phyloP scores from a whole-genome alignment of 2,888 invertebrate species.

The Scaptomyza tumidula region DNA sequence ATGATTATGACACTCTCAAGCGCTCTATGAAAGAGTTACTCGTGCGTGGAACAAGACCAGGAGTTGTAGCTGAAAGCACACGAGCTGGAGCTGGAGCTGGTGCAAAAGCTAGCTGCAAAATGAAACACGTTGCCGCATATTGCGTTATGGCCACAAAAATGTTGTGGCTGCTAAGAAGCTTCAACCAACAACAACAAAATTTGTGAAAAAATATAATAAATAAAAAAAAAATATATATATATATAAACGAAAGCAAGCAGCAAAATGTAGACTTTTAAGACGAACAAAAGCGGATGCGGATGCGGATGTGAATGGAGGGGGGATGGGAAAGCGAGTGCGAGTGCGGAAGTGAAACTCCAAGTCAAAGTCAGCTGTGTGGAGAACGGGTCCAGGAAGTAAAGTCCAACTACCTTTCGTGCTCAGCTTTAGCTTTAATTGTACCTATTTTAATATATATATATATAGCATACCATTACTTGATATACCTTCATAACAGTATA shows the following conservation, averaged over 20 bases:
- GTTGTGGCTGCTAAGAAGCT: constrained; percentile 49
- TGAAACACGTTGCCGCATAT: constrained; percentile 57
- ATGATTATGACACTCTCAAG: constrained; percentile 64
- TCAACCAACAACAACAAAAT: constrained; percentile 13
- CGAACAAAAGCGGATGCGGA: constrained; percentile 53
- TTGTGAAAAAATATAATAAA: constrained; percentile 5
- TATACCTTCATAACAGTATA: constrained; percentile 5
- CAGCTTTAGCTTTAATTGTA: constrained; percentile 20
- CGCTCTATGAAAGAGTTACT: constrained; percentile 36
- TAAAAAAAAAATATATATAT: constrained; percentile 3
- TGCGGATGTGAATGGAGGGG: constrained; percentile 32
- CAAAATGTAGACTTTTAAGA: constrained; percentile 21
- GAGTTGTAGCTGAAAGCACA: neutral
- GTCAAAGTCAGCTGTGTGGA: neutral
- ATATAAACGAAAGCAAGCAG: constrained; percentile 13
- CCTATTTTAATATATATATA: constrained; percentile 24
- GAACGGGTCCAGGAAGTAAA: constrained; percentile 37
- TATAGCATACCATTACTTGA: neutral
- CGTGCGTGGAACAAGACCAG: constrained; percentile 43
- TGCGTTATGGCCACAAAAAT: constrained; percentile 44
- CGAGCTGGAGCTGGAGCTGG: neutral
- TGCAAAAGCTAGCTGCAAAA: constrained; percentile 16
- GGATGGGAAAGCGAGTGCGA: constrained; percentile 41
- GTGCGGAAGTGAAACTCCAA: constrained; percentile 17
- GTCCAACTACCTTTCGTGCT: constrained; percentile 47